Conservation (phyloP, 2,797 vertebrate species). For the Sebastiscus tertius region DNA sequence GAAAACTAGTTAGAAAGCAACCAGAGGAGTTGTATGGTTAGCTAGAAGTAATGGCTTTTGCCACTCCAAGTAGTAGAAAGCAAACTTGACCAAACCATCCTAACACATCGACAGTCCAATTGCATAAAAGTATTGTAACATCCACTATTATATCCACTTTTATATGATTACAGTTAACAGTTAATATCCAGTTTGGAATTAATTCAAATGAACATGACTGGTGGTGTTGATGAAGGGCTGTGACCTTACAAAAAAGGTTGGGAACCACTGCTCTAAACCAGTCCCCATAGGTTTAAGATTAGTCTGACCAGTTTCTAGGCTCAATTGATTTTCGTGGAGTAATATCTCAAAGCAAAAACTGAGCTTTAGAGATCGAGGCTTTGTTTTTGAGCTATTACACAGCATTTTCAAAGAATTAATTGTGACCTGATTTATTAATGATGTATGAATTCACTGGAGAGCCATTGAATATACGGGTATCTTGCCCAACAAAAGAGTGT, state of each 20-base stretch:
- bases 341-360: not conserved
- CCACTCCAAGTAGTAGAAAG: too few relatives aligned
- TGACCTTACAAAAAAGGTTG: not conserved
- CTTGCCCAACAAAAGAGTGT: not conserved
- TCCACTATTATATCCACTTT: not conserved
- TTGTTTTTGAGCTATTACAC: not conserved
- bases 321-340: slow-evolving; percentile 4
- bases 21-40: too few relatives aligned
- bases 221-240: not conserved
- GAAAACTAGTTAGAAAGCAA: too few relatives aligned
- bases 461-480: not conserved
- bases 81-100: too few relatives aligned
- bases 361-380: not conserved
- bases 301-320: not conserved
- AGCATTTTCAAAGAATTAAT: not conserved
- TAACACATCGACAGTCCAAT: too few relatives aligned
- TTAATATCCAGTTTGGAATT: not conserved
- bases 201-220: not conserved
- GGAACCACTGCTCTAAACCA: not conserved
- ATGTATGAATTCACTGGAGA: not conserved
- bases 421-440: slow-evolving; percentile 5
- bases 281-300: not conserved
- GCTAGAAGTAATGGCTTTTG: too few relatives aligned
- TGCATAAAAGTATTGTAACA: not conserved
- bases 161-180: not conserved